Percentiles rank a stretch among this genome's conserved stretches.
phyloP scores from a whole-genome alignment of 2,113 vertebrate genomes.

The Nipponia nippon region DNA sequence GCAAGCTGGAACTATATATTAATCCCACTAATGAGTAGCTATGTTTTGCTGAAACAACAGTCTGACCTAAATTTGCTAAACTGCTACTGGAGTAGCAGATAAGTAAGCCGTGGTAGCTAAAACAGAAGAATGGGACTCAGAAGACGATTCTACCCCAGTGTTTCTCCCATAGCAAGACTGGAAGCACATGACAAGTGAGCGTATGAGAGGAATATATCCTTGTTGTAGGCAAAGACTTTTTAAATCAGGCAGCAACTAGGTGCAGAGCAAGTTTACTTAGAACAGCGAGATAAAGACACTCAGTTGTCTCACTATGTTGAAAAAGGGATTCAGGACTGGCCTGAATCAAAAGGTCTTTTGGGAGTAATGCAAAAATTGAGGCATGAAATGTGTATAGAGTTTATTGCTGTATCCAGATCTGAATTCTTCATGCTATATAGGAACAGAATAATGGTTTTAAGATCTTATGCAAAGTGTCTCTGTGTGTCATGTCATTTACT shows the following conservation, averaged over 20 bases:
- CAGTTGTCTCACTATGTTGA: not conserved
- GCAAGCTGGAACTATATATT: not conserved
- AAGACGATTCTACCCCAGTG: fast-evolving
- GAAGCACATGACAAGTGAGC: not conserved
- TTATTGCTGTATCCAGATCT: not conserved
- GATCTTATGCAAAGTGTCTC: not conserved
- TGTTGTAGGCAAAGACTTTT: not conserved
- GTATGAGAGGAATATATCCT: not conserved
- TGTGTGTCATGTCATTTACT: not conserved
- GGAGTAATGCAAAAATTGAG: not conserved
- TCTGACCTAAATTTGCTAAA: conserved; percentile 1
- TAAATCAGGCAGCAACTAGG: not conserved
- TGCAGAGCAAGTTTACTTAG: not conserved
- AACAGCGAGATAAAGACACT: not conserved
- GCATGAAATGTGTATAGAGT: not conserved
- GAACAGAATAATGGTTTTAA: not conserved
- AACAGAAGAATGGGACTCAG: not conserved
- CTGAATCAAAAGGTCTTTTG: not conserved
- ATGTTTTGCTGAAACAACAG: not conserved
- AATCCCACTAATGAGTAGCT: not conserved
- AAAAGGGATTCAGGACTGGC: not conserved
- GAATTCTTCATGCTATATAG: not conserved
- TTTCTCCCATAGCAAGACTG: not conserved
- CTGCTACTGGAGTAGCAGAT: not conserved
- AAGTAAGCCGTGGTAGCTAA: not conserved